These are phyloP conservation scores for Tetragonisca angustula DNA, from an alignment of 2,888 invertebrate species.

Conservation along the genomic window DNA sequence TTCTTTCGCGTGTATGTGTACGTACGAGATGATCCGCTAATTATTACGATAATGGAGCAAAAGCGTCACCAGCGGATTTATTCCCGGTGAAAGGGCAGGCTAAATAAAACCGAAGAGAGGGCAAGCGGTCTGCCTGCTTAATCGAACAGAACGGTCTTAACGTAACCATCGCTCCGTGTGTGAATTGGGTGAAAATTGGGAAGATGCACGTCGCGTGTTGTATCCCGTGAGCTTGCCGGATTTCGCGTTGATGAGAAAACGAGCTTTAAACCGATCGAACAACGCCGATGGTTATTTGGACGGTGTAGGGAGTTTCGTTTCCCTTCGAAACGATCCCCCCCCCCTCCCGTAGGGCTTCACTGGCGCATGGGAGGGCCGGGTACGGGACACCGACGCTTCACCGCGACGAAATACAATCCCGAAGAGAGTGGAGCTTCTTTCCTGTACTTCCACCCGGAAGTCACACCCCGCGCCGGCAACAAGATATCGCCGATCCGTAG, in stretches of 20 bases:
- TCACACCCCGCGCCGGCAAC: conserved; percentile 34
- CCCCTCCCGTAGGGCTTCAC: conserved; percentile 57
- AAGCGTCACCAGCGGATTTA: not conserved
- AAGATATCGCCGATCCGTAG: conserved; percentile 15
- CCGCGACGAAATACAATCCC: conserved; percentile 63
- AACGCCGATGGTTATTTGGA: conserved; percentile 35
- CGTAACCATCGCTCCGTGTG: conserved; percentile 5
- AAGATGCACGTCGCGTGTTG: not conserved
- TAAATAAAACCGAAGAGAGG: conserved; percentile 5
- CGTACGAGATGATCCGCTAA: not conserved
- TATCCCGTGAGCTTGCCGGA: not conserved
- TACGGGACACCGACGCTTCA: conserved; percentile 21
- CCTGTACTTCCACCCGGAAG: conserved; percentile 52
- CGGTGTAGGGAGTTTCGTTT: conserved; percentile 49
- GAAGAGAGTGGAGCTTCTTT: conserved; percentile 58
- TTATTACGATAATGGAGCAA: not conserved
- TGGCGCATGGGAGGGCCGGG: conserved; percentile 8
- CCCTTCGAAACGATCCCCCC: conserved; percentile 18
- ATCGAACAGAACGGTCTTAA: conserved; percentile 27
- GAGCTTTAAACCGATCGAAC: conserved; percentile 57
- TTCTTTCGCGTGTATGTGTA: not conserved
- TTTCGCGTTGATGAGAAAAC: conserved; percentile 35
- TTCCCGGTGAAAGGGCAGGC: conserved; percentile 6
- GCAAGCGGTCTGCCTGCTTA: not conserved
- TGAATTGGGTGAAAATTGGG: not conserved